Percentiles rank a stretch among this genome's conserved stretches.
phyloP scores from a whole-genome alignment of 2,888 invertebrate species.

The Blera fallax region DNA sequence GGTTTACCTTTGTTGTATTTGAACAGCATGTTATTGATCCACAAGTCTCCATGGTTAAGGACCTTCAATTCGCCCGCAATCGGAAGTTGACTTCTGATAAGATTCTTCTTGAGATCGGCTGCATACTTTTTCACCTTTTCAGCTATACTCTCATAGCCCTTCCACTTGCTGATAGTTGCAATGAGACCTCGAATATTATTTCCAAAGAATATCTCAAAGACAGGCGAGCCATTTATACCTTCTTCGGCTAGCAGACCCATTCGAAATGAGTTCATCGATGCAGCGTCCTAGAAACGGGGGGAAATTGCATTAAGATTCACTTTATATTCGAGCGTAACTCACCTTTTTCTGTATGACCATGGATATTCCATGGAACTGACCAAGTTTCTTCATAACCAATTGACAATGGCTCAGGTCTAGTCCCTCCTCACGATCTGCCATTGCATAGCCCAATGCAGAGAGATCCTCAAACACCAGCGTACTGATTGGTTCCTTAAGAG shows the following conservation, averaged over 20 bases:
- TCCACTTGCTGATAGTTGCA: slow-evolving; percentile 80
- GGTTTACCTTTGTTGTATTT: slow-evolving; percentile 76
- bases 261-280: slow-evolving; percentile 73
- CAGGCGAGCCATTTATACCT: slow-evolving; percentile 56
- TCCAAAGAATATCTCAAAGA: slow-evolving; percentile 71
- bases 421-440: slow-evolving; percentile 82
- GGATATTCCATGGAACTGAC: slow-evolving; percentile 84
- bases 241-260: slow-evolving; percentile 75
- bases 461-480: slow-evolving; percentile 79
- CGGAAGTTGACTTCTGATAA: slow-evolving; percentile 75
- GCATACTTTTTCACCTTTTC: slow-evolving; percentile 76
- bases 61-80: slow-evolving; percentile 78
- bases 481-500: slow-evolving; percentile 48
- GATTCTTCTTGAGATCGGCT: slow-evolving; percentile 72
- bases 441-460: slow-evolving; percentile 81
- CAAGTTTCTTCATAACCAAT: slow-evolving; percentile 82
- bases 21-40: slow-evolving; percentile 83
- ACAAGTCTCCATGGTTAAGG: slow-evolving; percentile 83
- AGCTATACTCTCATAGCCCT: slow-evolving; percentile 81
- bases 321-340: neutral
- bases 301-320: neutral
- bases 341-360: slow-evolving; percentile 82
- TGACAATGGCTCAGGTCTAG: slow-evolving; percentile 82
- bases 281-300: slow-evolving; percentile 73
- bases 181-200: slow-evolving; percentile 75